These are phyloP conservation scores for Chloroceryle amazona DNA, from an alignment of 2,797 vertebrate genomes.

Conservation along the genomic window DNA sequence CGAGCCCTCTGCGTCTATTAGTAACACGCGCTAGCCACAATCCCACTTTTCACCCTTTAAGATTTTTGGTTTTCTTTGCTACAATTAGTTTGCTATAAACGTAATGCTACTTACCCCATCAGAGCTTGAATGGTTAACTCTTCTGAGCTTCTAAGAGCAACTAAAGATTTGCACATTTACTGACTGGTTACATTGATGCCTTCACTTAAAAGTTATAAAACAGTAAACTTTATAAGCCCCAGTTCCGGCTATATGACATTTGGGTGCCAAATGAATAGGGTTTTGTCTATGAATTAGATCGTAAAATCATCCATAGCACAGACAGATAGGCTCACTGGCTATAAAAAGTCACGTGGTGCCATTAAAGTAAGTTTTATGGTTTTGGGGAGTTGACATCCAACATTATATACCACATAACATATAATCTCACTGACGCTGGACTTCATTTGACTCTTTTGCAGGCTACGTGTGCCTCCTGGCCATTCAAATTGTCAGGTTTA, in stretches of 20 bases:
- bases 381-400: constrained; percentile 99
- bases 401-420: constrained; percentile 99
- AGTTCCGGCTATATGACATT: constrained; percentile 97
- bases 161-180: constrained; percentile 89
- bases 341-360: constrained; percentile 99
- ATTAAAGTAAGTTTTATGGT: constrained; percentile 99
- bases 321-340: constrained; percentile 99
- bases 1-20: constrained; percentile 16
- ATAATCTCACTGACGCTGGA: constrained; percentile 98
- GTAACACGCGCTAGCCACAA: constrained; percentile 37
- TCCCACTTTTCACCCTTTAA: constrained; percentile 66
- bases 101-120: constrained; percentile 90
- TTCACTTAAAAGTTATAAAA: constrained; percentile 92
- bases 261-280: constrained; percentile 99
- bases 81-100: constrained; percentile 82
- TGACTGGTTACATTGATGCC: constrained; percentile 86
- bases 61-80: constrained; percentile 68
- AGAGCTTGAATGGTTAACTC: constrained; percentile 85
- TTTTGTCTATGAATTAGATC: constrained; percentile 99
- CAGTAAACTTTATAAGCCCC: constrained; percentile 97
- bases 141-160: constrained; percentile 87
- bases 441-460: constrained; percentile 97
- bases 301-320: constrained; percentile 99
- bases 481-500: constrained; percentile 88
- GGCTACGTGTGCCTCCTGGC: constrained; percentile 92